Percentiles rank a stretch among this genome's conserved stretches.
Evolutionary conservation across 2,888 invertebrate species (phyloP).

Genomic region (Acrobasis repandana): DNA sequence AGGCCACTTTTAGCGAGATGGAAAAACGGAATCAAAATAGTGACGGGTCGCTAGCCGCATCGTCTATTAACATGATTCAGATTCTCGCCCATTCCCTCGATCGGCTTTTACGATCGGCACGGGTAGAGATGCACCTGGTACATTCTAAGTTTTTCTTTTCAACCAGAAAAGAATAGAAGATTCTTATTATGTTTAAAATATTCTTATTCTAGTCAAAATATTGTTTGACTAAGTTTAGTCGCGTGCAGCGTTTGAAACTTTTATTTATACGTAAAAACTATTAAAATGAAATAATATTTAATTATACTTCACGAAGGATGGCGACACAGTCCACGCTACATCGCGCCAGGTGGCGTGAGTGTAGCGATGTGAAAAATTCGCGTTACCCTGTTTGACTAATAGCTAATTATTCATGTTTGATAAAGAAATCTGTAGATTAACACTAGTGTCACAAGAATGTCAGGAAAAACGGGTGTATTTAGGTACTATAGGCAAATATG

Average conservation of each 20-base stretch:
- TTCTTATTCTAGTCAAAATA: neutral
- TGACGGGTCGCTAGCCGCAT: too few species aligned
- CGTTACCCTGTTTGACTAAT: conserved; percentile 31
- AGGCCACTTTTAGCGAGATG: too few species aligned
- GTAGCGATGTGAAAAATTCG: conserved; percentile 53
- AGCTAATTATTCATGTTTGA: conserved; percentile 24
- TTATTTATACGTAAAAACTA: conserved; percentile 17
- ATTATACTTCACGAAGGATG: conserved; percentile 30
- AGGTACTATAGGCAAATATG: too few species aligned
- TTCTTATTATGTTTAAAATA: too few species aligned
- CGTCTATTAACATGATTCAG: too few species aligned
- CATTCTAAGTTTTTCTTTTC: too few species aligned
- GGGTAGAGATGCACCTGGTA: too few species aligned
- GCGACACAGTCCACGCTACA: conserved; percentile 34
- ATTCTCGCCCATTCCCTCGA: too few species aligned
- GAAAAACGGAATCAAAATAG: too few species aligned
- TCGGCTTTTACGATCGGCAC: too few species aligned
- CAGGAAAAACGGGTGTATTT: neutral
- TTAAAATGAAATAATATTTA: conserved; percentile 29
- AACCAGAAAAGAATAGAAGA: too few species aligned
- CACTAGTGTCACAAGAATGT: neutral
- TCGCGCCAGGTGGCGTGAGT: conserved; percentile 58
- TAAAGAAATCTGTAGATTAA: neutral
- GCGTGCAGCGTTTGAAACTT: neutral
- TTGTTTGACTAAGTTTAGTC: neutral